Evolutionary conservation across 2,797 vertebrate species (phyloP), one percentile per base, ranked within the genome.

Genomic region (Schizothorax lantsangensis): DNA sequence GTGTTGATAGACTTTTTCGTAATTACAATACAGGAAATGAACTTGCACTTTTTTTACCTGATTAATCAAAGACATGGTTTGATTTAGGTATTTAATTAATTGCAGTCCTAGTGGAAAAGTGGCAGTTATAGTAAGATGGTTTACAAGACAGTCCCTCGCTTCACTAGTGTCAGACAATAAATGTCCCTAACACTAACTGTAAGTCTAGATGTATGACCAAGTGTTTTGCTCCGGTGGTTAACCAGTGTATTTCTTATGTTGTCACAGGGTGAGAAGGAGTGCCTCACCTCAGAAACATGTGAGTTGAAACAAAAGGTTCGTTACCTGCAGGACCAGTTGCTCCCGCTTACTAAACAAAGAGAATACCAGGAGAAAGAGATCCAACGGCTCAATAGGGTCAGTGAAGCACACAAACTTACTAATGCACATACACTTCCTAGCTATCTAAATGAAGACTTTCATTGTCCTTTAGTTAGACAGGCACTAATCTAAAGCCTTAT

Each of bases 361-460:
- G 98, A 99, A 52, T 99, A 98, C 93, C 98, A 99, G 93, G 98
- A 99, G 89, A 98, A 97, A 91, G 98, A 99, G 95, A 99, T 99
- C 91, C 97, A 98, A 87, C 95, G 98, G 59, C 96, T 99, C 84
- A 99, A 99, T 93, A 96, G 98, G 95, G 98, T 98, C 68, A 52
- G 89, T 54, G 30, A 75, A 54, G 26, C n/a, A 49, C 57, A 49
- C 83, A 57, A 6, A 14, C 30, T 36, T 36, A 36, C 15, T 36
- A 36, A 68, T 47, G 9, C 79, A 33, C 62, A 47, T 49, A 66
- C 8, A 62, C 72, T 45, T 40, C 10, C 33, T 38, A 71, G 38
- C 45, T 57, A 33, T 40, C 21, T 45, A 8, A 78, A 57, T 26
- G 36, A 49, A 11, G 7, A 79, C n/a, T 79, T 69, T 6, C 59